Conservation (phyloP, 2,888 invertebrate genomes). For the Dorcus hopei region DNA sequence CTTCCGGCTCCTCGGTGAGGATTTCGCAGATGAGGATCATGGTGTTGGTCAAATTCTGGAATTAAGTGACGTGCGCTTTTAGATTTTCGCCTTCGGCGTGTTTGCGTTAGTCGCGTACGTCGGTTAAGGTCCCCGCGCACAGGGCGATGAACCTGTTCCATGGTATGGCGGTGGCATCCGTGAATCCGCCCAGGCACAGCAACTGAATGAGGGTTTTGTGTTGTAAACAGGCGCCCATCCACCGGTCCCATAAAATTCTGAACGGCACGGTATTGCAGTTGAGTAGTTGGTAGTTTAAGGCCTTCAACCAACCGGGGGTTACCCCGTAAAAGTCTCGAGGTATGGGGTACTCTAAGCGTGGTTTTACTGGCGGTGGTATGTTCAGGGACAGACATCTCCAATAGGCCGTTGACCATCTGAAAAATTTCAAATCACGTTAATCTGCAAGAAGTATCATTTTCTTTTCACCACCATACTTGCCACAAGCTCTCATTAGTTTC, state of each 20-base stretch:
- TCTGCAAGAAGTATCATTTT: too few species aligned
- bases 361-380: conserved; percentile 77
- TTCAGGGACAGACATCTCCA: conserved; percentile 76
- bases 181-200: conserved; percentile 68
- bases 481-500: too few species aligned
- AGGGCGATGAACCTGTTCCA: conserved; percentile 73
- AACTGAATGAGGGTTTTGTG: conserved; percentile 64
- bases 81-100: not conserved
- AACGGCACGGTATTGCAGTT: conserved; percentile 41
- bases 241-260: conserved; percentile 51
- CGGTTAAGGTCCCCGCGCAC: conserved; percentile 65
- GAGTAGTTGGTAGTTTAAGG: conserved; percentile 72
- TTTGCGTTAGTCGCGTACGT: conserved; percentile 47
- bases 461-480: too few species aligned
- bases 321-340: conserved; percentile 68
- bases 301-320: conserved; percentile 75
- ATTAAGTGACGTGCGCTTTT: not conserved
- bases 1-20: conserved; percentile 79
- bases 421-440: conserved; percentile 4
- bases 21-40: conserved; percentile 80
- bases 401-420: conserved; percentile 77
- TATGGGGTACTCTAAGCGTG: conserved; percentile 70
- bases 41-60: conserved; percentile 68
- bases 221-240: conserved; percentile 66
- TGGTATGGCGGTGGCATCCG: conserved; percentile 60